Conservation (phyloP, 1,140 invertebrate species). For the Hetaerina americana region DNA sequence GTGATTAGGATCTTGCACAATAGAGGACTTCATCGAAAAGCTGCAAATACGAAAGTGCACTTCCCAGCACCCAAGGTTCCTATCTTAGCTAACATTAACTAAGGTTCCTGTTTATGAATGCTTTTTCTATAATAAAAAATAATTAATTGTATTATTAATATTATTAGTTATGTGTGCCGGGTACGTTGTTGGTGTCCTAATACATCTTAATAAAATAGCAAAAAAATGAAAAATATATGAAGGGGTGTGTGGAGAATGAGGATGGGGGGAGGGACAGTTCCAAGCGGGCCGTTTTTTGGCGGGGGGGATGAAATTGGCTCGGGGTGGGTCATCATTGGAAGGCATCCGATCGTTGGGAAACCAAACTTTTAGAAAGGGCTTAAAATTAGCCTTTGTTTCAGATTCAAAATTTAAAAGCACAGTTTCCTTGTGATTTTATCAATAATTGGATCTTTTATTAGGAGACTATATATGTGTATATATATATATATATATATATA, state of each 20-base stretch:
- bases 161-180: conserved; percentile 23
- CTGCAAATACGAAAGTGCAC: conserved; percentile 10
- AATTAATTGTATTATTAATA: conserved; percentile 23
- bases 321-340: too few species aligned
- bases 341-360: too few species aligned
- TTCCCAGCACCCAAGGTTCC: conserved; percentile 31
- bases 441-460: too few species aligned
- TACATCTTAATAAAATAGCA: conserved; percentile 12
- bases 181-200: conserved; percentile 18
- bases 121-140: conserved; percentile 22
- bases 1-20: too few species aligned
- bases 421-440: too few species aligned
- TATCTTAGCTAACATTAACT: conserved; percentile 31
- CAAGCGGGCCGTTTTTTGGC: neutral
- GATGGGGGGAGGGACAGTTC: neutral
- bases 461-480: too few species aligned
- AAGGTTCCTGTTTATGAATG: conserved; percentile 31
- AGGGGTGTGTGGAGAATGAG: conserved; percentile 10
- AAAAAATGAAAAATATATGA: neutral
- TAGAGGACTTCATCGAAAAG: neutral
- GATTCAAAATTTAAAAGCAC: too few species aligned
- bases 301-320: neutral
- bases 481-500: too few species aligned
- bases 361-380: too few species aligned
- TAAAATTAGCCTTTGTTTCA: too few species aligned